Percentiles rank a stretch among this genome's conserved stretches.
phyloP scores from a whole-genome alignment of 2,888 invertebrate genomes.

The Agelastica alni region DNA sequence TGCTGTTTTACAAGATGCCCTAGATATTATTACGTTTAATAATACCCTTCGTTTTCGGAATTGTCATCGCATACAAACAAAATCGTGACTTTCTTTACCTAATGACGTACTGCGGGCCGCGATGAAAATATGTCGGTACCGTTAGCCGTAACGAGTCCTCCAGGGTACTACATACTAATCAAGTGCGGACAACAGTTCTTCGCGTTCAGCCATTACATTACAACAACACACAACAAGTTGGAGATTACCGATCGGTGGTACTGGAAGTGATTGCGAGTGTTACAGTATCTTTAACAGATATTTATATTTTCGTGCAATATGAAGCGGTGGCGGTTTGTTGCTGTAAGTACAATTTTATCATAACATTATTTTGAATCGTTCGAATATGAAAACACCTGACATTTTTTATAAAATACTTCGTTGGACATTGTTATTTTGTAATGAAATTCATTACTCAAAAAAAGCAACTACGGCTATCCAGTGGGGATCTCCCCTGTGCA shows the following conservation, averaged over 20 bases:
- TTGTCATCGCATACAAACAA: conserved; percentile 11
- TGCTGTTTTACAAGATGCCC: conserved; percentile 1
- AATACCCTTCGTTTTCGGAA: background rate
- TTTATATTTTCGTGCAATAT: conserved; percentile 8
- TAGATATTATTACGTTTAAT: conserved; percentile 1
- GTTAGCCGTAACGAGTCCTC: conserved; percentile 44
- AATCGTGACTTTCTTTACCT: conserved; percentile 28
- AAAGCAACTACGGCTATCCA: too few species aligned
- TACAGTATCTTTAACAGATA: too few species aligned
- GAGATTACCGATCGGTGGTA: conserved; percentile 9
- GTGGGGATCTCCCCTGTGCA: too few species aligned
- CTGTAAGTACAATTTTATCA: conserved; percentile 13
- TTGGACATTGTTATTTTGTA: too few species aligned
- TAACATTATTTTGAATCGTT: too few species aligned
- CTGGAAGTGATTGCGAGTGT: conserved; percentile 4
- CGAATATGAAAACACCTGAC: too few species aligned
- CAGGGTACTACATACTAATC: conserved; percentile 42
- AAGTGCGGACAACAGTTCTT: conserved; percentile 44
- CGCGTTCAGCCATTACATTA: conserved; percentile 33
- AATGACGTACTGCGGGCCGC: conserved; percentile 30
- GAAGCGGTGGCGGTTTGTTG: conserved; percentile 12
- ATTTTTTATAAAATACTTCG: too few species aligned
- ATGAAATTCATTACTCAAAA: too few species aligned
- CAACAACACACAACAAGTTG: conserved; percentile 18
- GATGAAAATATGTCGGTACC: conserved; percentile 47